Conservation (phyloP, 2,113 vertebrate species). For the Silurus asotus region DNA sequence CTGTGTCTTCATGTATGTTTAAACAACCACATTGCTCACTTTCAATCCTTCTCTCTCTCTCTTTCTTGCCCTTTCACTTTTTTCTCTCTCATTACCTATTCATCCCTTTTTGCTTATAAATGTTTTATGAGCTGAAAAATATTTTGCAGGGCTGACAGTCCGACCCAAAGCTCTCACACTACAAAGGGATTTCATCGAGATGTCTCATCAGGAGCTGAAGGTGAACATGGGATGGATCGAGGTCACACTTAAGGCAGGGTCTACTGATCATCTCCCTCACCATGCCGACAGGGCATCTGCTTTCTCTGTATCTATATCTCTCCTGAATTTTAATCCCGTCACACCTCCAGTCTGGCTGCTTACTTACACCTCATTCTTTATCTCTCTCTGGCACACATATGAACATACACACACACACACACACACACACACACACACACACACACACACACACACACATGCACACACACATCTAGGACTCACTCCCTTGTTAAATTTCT, state of each 20-base stretch:
- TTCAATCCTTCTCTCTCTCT: constrained; percentile 31
- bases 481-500: neutral
- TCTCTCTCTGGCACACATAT: constrained; percentile 27
- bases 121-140: constrained; percentile 38
- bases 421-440: neutral
- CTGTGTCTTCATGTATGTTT: constrained; percentile 49
- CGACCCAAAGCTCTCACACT: constrained; percentile 3
- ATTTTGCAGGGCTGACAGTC: constrained; percentile 27
- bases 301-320: constrained; percentile 45
- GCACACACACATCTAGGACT: neutral
- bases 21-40: constrained; percentile 39
- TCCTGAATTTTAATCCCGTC: constrained; percentile 43
- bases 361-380: neutral
- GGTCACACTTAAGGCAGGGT: neutral
- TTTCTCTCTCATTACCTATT: constrained; percentile 34
- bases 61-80: constrained; percentile 27
- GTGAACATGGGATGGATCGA: constrained; percentile 34
- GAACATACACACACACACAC: neutral
- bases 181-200: constrained; percentile 22
- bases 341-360: constrained; percentile 4
- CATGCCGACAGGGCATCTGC: constrained; percentile 47
- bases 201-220: constrained; percentile 30
- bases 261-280: neutral
- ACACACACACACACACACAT: constrained; percentile 24
- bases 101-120: constrained; percentile 20